Base-by-base conservation (phyloP, 2,888 invertebrate species). In the Arrhopalites spinosus region DNA sequence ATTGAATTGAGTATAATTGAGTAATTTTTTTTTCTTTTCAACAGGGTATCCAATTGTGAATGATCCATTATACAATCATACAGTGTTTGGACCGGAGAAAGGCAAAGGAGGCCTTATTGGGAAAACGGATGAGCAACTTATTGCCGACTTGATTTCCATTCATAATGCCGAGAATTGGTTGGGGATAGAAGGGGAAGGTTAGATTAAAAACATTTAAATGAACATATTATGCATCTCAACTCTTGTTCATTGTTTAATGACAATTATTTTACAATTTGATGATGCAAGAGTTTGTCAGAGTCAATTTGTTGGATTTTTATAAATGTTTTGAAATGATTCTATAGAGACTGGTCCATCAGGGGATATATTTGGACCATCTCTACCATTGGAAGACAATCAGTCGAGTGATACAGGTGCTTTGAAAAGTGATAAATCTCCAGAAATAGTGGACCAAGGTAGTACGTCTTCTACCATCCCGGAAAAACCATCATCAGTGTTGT, bases 111-210 rank as follows among this genome's bases (percentile, higher is more conserved):
- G 93, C 83, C 91, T 93, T 80, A 82, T 85, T 74, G 95, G 94
- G 50, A 95, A 96, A 86, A 89, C 92, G 0, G 94, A 95, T 84
- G 95, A 96, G 83, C 91, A 96, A 84, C 88, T 96, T 43, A 94
- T 95, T 43, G 88, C 91, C 72, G 95, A 95, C 85, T 89, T 97
- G 78, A 94, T 95, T 83, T 92, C 93, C 81, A 94, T 94, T 83
- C 96, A 96, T 86, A 96, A 96, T 84, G 94, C 94, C 0, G 96
- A 96, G 86, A 94, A 95, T 86, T 96, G 95, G 95, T 88, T 96
- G 13, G 94, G 94, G 30, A 92, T 95, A 85, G 95, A 95, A 84
- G 94, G 92, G 0, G 95, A 95, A 84, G n/a, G n/a, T n/a, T n/a
- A n/a, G n/a, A n/a, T n/a, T n/a, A n/a, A n/a, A n/a, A n/a, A n/a